phyloP scores from a whole-genome alignment of 2,888 invertebrate genomes.

The Lycaena phlaeas region DNA sequence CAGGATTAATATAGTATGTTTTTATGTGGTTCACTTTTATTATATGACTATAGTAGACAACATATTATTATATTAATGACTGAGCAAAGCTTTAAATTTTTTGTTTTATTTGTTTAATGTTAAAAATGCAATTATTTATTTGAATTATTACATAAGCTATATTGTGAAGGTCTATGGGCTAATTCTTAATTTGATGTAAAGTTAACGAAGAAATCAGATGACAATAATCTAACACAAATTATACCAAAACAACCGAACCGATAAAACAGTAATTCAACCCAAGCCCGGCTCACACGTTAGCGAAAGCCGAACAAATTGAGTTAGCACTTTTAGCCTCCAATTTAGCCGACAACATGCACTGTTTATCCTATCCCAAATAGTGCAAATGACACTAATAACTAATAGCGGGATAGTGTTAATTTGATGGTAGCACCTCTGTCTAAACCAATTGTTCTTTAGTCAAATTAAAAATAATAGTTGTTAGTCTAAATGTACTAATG shows the following conservation, averaged over 20 bases:
- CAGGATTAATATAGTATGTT: no score
- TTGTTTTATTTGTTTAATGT: no score
- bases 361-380: conserved; percentile 45
- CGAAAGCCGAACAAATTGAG: conserved; percentile 68
- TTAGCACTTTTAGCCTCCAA: conserved; percentile 68
- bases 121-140: no score
- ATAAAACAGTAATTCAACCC: conserved; percentile 35
- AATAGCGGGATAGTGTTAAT: conserved; percentile 56
- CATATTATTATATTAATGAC: no score
- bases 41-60: no score
- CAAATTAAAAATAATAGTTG: conserved; percentile 10
- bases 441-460: conserved; percentile 25
- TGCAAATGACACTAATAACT: conserved; percentile 64
- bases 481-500: conserved; percentile 23
- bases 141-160: no score
- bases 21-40: no score
- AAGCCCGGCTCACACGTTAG: conserved; percentile 64
- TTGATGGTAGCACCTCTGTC: conserved; percentile 49
- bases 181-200: no score
- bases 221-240: neutral
- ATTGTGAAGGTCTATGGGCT: no score
- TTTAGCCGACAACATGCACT: conserved; percentile 62
- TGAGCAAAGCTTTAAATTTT: no score
- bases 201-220: no score
- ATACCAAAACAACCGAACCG: conserved; percentile 16